Evolutionary conservation across 1,140 invertebrate genomes (phyloP).

Genomic region (Muscidifurax raptorellus): DNA sequence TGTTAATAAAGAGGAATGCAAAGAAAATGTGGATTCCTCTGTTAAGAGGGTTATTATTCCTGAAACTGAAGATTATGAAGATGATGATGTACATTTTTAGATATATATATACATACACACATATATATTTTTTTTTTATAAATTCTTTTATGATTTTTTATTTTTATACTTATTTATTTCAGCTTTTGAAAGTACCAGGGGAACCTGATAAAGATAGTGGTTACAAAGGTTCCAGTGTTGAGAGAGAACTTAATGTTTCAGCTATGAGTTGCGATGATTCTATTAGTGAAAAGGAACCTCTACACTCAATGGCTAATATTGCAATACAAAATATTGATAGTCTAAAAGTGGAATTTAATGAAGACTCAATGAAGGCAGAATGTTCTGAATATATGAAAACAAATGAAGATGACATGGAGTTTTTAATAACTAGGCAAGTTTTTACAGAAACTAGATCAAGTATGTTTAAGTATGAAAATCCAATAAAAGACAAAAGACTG

Average conservation of each 20-base stretch:
- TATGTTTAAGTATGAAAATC: slow-evolving; percentile 39
- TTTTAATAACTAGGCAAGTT: slow-evolving; percentile 24
- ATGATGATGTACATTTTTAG: neutral
- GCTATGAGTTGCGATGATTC: slow-evolving; percentile 39
- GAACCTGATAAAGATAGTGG: slow-evolving; percentile 30
- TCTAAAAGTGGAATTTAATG: slow-evolving; percentile 1
- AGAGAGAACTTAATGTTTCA: slow-evolving; percentile 15
- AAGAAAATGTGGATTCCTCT: slow-evolving; percentile 31
- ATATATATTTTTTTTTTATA: neutral
- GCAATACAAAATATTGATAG: neutral
- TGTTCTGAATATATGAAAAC: neutral
- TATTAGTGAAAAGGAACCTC: slow-evolving; percentile 33
- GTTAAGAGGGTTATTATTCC: slow-evolving; percentile 44
- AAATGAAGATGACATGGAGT: slow-evolving; percentile 10
- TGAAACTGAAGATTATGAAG: slow-evolving; percentile 46
- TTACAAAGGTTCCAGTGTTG: slow-evolving; percentile 33
- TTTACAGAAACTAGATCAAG: slow-evolving; percentile 41
- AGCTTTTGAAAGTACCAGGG: neutral
- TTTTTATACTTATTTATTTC: slow-evolving; percentile 18
- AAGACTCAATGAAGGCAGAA: neutral
- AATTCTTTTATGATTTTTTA: neutral
- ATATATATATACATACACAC: neutral
- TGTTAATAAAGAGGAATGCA: slow-evolving; percentile 3
- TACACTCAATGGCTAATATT: neutral
- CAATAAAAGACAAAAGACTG: neutral